Evolutionary conservation across 2,797 vertebrate species (phyloP), one percentile per base, ranked within the genome.

Genomic region (Tapera naevia): DNA sequence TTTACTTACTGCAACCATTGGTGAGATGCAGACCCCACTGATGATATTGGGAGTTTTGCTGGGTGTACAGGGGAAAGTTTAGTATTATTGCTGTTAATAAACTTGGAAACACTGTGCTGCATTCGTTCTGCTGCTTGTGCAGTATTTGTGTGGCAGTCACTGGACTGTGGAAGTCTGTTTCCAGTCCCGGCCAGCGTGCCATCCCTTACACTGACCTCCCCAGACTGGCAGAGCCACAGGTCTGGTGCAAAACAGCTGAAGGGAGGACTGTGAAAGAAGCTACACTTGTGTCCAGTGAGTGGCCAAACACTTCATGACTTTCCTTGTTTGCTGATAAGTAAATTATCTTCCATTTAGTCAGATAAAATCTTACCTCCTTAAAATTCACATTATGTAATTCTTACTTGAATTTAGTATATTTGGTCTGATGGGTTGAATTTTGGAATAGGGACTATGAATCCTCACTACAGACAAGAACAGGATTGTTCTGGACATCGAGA

Each of bases 61-160:
- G 71, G 22, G 5, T 35, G 1, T 0, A 11, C 2, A 3, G 0
- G 13, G 43, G 2, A 19, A 73, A 33, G 32, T 8, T 51, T 24
- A 46, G 30, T 15, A 11, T 32, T 43, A 11, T 35, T 81, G 51
- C 51, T 56, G 24, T 43, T 33, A 39, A 22, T 71, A 17, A 33
- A 7, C 64, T 67, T 62, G 48, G 43, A 58, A 72, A 54, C 66
- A 16, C 37, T 67, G 45, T 46, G 72, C 13, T 62, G 64, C 45
- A 30, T 39, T 37, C 30, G 1, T 54, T 57, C 58, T 86, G 82
- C 56, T 61, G 54, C 58, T 23, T 2, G 0, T 60, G 73, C 61
- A 11, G 41, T 53, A 11, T 27, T 45, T 45, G 46, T 33, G 30
- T 56, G 60, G 17, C 54, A 6, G 48, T 25, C 39, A 7, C 37